Base-by-base conservation (phyloP, 2,888 invertebrate species). In the Nomada flava region DNA sequence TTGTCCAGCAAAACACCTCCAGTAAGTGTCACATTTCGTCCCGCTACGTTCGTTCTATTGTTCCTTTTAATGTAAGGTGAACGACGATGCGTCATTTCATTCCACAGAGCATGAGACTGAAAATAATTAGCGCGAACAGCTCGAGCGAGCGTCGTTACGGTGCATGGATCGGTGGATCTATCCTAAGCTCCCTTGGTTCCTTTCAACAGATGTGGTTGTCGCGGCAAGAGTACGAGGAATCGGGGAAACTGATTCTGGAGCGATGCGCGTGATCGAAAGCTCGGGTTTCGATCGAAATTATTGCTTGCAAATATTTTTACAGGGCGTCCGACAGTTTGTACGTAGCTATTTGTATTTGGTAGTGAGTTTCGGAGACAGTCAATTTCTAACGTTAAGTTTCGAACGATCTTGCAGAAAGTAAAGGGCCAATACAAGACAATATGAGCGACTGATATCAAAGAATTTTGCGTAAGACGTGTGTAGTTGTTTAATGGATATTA, bases 201-300 rank as follows among this genome's bases (percentile, higher is more conserved):
- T 97, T 97, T 92, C 97, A 97, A 89, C 96, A 97, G 91, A 95
- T 96, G 95, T 97, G 97, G 97, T 95, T 97, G 73, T 96, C 96
- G 18, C 96, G 96, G 89, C 96, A 96, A 89, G 97, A 97, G 89
- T 97, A 96, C 92, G 96, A 97, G 83, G 97, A 97, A 92, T 95
- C 95, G 20, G 97, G 97, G 11, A 96, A 96, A 91, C 92, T 94
- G 50, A 92, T 94, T 72, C 92, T 94, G 52, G 94, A 94, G 76
- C 86, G 91, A 82, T 92, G 91, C 86, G 89, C 90, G 71, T 91
- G 81, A 88, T 64, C 67, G 11, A 36, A 60, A 50, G 26, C 47
- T 26, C 60, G 15, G 26, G 44, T 20, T 1, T 44, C 26, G 59
- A 74, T 78, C 73, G 73, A 81, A 82, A 83, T 77, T 50, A 47